Percentiles rank a stretch among this genome's conserved stretches.
phyloP scores from a whole-genome alignment of 2,888 invertebrate genomes.

The Nomada hirtipes region DNA sequence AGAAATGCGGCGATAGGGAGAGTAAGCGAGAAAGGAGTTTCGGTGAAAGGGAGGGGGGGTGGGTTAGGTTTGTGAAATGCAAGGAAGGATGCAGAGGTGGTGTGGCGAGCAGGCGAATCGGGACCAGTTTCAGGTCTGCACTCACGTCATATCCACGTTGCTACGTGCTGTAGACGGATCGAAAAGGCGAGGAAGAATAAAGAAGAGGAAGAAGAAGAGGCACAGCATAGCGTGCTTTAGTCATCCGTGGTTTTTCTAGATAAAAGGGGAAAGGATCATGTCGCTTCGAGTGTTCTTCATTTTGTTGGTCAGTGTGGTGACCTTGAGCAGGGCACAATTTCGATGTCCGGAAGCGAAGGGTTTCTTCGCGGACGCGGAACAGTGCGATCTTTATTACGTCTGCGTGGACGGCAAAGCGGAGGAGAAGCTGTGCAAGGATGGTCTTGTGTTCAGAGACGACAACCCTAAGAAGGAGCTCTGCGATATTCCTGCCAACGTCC shows the following conservation, averaged over 20 bases:
- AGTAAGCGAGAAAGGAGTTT: constrained; percentile 73
- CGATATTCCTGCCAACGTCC: constrained; percentile 91
- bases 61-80: constrained; percentile 76
- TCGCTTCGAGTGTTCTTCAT: constrained; percentile 28
- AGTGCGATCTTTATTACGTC: constrained; percentile 92
- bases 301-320: constrained; percentile 49
- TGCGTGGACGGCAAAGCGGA: constrained; percentile 89
- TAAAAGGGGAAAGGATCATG: constrained; percentile 31
- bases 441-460: constrained; percentile 90
- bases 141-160: constrained; percentile 72
- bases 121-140: constrained; percentile 78
- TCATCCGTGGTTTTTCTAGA: background rate
- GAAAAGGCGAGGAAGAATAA: constrained; percentile 24
- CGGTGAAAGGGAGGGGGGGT: constrained; percentile 73
- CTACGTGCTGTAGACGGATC: constrained; percentile 63
- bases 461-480: constrained; percentile 90
- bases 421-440: constrained; percentile 91
- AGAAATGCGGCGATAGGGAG: constrained; percentile 47
- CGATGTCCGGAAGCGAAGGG: constrained; percentile 90
- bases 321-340: constrained; percentile 83
- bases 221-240: background rate
- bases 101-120: constrained; percentile 79
- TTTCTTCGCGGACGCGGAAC: constrained; percentile 90
- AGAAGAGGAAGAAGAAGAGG: constrained; percentile 14
- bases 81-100: constrained; percentile 74